These are phyloP conservation scores for Agrochola lota DNA, from an alignment of 2,888 invertebrate species.

Conservation along the genomic window DNA sequence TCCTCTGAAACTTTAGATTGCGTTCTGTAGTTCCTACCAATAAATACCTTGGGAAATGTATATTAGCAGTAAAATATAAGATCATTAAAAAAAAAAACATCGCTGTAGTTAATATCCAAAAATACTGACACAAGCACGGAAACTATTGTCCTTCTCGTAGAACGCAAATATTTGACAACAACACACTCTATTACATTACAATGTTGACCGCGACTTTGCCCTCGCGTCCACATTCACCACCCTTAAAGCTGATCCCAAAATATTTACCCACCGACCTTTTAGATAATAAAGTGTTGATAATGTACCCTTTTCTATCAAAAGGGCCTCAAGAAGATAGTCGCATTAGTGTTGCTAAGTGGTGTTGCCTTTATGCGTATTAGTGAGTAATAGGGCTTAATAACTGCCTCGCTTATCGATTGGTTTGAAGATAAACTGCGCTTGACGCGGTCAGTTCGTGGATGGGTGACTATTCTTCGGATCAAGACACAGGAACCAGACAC, in stretches of 20 bases:
- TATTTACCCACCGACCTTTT: constrained; percentile 48
- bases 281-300: constrained; percentile 43
- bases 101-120: not conserved
- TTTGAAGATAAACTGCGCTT: not conserved
- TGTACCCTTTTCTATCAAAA: constrained; percentile 35
- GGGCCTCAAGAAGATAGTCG: constrained; percentile 8
- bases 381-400: not conserved
- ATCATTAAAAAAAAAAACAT: too few species aligned
- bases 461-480: not conserved
- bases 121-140: not conserved
- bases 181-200: constrained; percentile 36
- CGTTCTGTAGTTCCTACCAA: not conserved
- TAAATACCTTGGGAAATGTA: not conserved
- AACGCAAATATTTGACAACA: constrained; percentile 41
- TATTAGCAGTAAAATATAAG: not conserved
- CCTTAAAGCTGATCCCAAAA: constrained; percentile 52
- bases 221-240: constrained; percentile 22
- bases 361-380: not conserved
- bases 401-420: not conserved
- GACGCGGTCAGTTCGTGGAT: not conserved
- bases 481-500: not conserved
- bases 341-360: constrained; percentile 28
- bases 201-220: constrained; percentile 28
- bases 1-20: not conserved
- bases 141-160: constrained; percentile 4